phyloP scores from a whole-genome alignment of 2,797 vertebrate species.

The Fringilla coelebs region DNA sequence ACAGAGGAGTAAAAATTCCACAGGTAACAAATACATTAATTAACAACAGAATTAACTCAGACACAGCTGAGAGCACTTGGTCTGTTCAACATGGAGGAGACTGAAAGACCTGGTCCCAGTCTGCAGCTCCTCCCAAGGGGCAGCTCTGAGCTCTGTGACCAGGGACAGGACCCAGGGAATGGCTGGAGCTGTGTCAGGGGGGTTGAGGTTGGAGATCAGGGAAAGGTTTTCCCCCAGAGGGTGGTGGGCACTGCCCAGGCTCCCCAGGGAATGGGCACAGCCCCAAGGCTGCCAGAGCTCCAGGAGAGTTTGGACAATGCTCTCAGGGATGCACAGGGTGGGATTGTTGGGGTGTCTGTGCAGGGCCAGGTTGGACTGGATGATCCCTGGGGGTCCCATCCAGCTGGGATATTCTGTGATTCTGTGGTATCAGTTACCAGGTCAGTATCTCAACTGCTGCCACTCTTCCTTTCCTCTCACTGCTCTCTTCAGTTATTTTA shows the following conservation, averaged over 20 bases:
- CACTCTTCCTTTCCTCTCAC: background rate
- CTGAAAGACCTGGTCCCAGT: background rate
- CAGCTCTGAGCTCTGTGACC: background rate
- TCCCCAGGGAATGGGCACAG: background rate
- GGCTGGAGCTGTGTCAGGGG: background rate
- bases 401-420: background rate
- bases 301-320: rapidly evolving
- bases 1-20: background rate
- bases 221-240: background rate
- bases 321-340: rapidly evolving
- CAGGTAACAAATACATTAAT: background rate
- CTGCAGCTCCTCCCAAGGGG: background rate
- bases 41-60: background rate
- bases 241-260: background rate
- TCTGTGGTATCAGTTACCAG: background rate
- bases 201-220: rapidly evolving
- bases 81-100: background rate
- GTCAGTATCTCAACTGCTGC: background rate
- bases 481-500: background rate
- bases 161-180: background rate
- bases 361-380: background rate
- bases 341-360: background rate
- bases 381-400: background rate
- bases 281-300: background rate
- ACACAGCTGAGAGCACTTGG: background rate